Evolutionary conservation across 2,797 vertebrate genomes (phyloP).

Genomic region (Gouania willdenowi): DNA sequence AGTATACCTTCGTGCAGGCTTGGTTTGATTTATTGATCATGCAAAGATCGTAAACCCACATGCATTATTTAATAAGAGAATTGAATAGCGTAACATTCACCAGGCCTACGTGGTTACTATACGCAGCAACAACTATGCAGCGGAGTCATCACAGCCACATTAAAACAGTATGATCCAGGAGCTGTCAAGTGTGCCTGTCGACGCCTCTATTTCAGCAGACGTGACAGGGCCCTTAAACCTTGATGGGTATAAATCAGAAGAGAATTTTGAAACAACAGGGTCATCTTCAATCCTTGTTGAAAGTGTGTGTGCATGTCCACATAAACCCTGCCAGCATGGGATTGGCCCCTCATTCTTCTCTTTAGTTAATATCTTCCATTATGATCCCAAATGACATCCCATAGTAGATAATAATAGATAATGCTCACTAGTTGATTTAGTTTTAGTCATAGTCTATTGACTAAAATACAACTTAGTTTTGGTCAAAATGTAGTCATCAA

Average conservation of each 20-base stretch:
- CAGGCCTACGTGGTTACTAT: constrained; percentile 2
- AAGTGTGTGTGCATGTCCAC: constrained; percentile 61
- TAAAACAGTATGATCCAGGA: constrained; percentile 68
- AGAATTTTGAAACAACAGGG: constrained; percentile 77
- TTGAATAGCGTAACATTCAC: constrained; percentile 2
- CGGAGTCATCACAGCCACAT: constrained; percentile 42
- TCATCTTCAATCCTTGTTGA: constrained; percentile 71
- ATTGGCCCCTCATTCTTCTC: constrained; percentile 38
- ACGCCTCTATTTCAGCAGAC: constrained; percentile 76
- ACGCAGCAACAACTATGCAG: constrained; percentile 26
- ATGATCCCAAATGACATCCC: too few relatives aligned
- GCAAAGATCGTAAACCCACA: too few relatives aligned
- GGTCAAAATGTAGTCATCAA: too few relatives aligned
- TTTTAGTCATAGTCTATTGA: too few relatives aligned
- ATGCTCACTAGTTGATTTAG: too few relatives aligned
- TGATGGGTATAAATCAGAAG: constrained; percentile 78
- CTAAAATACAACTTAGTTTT: too few relatives aligned
- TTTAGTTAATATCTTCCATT: constrained; percentile 33
- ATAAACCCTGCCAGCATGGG: constrained; percentile 69
- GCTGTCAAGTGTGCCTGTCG: constrained; percentile 76
- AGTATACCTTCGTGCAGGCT: too few relatives aligned
- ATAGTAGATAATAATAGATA: too few relatives aligned
- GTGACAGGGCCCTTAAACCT: constrained; percentile 69
- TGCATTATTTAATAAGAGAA: too few relatives aligned
- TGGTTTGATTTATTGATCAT: too few relatives aligned